Base-by-base conservation (phyloP, 2,797 vertebrate genomes). In the Lepus oiostolus region DNA sequence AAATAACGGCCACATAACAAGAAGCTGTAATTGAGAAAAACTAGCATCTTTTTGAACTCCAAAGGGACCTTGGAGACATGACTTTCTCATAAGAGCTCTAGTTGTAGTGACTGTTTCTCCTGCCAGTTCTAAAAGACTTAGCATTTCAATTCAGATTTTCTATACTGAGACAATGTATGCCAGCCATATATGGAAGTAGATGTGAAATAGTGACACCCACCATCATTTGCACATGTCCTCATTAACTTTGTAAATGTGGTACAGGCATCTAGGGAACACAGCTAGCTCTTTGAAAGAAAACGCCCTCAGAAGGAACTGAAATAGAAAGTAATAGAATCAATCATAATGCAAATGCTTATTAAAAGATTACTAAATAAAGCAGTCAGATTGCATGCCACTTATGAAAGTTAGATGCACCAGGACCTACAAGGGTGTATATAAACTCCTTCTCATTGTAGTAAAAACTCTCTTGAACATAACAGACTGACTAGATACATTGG, bases 111-210 rank as follows among this genome's bases (percentile, higher is more conserved):
- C 72, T 50, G 2, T 68, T 50, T 62, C 35, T 42, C 16, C 30
- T 79, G 26, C 52, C 35, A 76, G 14, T 71, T 65, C 70, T 35
- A 32, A 85, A 28, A 65, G 42, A 54, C 47, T 50, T 47, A 71
- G 5, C 5, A 74, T 88, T 93, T 84, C 72, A 76, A 91, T 90
- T 85, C 76, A 26, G 22, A 60, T 71, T 91, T 94, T 92, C 81
- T 93, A 9, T 38, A 35, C 17, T 10, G 26, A 93, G 47, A 60
- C 28, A 63, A 67, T 5, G 1, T 83, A 67, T 28, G 38, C 32
- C 60, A 85, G 65, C 32, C 42, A 65, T 62, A 38, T 74, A 79
- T 85, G 35, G 50, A 91, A 86, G 24, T 3, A 79, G 71, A n/a
- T 38, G n/a, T 54, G 62, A 91, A 86, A 88, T 65, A n/a, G 5